These are phyloP conservation scores for Lepidurus couesii DNA, from an alignment of 1,140 invertebrate species.

Conservation along the genomic window DNA sequence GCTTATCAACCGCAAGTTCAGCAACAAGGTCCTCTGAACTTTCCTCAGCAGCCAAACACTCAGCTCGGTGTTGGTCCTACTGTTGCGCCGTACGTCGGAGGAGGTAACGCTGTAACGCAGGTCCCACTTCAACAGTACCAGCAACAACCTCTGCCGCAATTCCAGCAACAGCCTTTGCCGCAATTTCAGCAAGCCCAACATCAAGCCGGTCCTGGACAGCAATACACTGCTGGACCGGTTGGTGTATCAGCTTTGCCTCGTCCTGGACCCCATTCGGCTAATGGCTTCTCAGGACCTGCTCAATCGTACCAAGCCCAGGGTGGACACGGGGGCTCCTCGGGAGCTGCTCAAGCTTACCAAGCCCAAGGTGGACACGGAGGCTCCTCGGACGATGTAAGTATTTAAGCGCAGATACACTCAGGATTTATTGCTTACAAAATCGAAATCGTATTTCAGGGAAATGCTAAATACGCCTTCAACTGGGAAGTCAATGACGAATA, in stretches of 20 bases:
- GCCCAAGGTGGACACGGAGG: background rate
- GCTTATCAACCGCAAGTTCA: background rate
- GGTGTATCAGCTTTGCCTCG: background rate
- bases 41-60: background rate
- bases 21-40: background rate
- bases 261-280: background rate
- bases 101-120: background rate
- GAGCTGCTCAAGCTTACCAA: background rate
- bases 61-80: background rate
- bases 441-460: background rate
- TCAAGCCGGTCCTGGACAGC: background rate
- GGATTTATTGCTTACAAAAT: background rate
- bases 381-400: background rate
- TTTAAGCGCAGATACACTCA: background rate
- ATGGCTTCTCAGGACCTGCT: background rate
- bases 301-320: no score
- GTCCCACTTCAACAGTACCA: background rate
- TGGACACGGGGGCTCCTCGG: no score
- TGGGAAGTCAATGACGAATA: slow-evolving; percentile 73
- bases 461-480: slow-evolving; percentile 63
- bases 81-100: background rate
- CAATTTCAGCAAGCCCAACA: background rate
- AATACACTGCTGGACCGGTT: background rate
- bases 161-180: no score
- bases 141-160: background rate